A percentile compares a stretch with the other conserved stretches of the same genome.
Conservation (phyloP, 1,140 invertebrate genomes). For the Pseudomyrmex cubaensis region DNA sequence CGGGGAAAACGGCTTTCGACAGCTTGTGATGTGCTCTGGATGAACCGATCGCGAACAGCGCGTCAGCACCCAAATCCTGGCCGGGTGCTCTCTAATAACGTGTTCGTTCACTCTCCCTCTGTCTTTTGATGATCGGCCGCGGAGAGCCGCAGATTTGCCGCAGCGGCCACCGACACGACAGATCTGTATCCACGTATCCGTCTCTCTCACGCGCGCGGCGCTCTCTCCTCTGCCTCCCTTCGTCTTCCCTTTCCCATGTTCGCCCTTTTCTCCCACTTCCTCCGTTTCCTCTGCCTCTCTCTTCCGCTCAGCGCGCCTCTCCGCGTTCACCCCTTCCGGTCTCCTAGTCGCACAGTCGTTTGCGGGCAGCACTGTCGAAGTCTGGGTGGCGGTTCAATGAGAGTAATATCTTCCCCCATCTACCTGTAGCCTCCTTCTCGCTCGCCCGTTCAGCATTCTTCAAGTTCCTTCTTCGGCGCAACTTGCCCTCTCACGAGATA, state of each 20-base stretch:
- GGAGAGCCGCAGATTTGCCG: constrained; percentile 78
- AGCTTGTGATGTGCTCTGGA: not conserved
- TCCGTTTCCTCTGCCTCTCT: constrained; percentile 28
- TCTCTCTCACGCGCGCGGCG: constrained; percentile 61
- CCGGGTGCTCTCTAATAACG: constrained; percentile 20
- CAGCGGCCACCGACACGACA: constrained; percentile 76
- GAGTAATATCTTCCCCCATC: constrained; percentile 64
- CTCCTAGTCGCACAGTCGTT: constrained; percentile 75
- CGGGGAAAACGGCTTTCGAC: not conserved
- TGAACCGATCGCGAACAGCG: not conserved
- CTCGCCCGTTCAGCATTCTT: constrained; percentile 43
- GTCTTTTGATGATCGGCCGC: constrained; percentile 33
- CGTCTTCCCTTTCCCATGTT: constrained; percentile 52
- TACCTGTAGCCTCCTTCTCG: constrained; percentile 5
- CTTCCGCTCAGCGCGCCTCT: constrained; percentile 34
- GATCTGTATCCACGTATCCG: constrained; percentile 69
- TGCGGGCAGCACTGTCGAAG: constrained; percentile 80
- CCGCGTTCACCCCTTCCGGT: constrained; percentile 68
- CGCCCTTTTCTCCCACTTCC: constrained; percentile 33
- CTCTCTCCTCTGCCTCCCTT: constrained; percentile 42
- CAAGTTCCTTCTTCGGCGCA: not conserved
- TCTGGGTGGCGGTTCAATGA: constrained; percentile 80
- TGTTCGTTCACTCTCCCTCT: not conserved
- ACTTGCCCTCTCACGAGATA: not conserved
- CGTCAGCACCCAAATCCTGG: constrained; percentile 53